Evolutionary conservation across 2,113 vertebrate genomes (phyloP).

Genomic region (Pica pica): DNA sequence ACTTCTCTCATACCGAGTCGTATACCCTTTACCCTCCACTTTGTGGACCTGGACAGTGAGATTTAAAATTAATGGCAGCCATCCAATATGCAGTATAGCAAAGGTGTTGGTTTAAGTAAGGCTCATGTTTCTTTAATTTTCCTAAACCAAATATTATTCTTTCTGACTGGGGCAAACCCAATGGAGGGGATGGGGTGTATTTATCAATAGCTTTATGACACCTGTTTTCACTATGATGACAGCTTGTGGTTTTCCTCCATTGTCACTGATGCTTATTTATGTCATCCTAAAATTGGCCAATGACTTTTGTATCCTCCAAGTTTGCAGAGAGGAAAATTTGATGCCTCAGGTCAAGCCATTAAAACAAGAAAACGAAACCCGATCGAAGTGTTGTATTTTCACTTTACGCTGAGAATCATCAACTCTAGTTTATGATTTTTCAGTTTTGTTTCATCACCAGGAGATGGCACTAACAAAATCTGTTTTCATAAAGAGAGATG

Average conservation of each 20-base stretch:
- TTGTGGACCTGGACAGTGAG: neutral
- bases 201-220: neutral
- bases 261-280: neutral
- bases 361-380: neutral
- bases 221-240: neutral
- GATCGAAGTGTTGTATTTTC: neutral
- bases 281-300: neutral
- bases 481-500: neutral
- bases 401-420: neutral
- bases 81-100: neutral
- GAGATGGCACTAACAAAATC: slow-evolving; percentile 68
- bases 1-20: neutral
- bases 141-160: neutral
- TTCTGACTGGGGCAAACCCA: neutral
- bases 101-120: neutral
- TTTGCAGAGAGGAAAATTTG: neutral
- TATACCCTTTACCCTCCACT: neutral
- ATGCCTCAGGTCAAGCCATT: neutral
- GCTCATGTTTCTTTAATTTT: neutral
- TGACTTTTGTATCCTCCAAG: neutral
- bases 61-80: neutral
- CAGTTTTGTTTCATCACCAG: slow-evolving; percentile 64
- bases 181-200: neutral
- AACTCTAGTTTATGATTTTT: neutral
- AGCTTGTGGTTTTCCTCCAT: neutral